phyloP scores from a whole-genome alignment of 2,797 vertebrate genomes.

The Enteromius trimaculatus region DNA sequence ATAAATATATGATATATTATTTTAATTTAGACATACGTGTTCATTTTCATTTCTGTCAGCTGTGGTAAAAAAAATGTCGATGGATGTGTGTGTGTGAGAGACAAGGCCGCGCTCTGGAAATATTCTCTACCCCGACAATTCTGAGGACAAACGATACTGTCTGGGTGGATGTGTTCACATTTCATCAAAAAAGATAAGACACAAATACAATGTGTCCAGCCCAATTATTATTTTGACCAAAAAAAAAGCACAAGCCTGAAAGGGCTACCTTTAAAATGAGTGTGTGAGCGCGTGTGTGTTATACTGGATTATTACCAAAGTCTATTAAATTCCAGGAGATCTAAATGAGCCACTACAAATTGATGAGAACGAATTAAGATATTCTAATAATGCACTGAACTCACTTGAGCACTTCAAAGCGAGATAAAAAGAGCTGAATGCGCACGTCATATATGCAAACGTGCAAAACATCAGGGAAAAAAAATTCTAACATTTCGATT shows the following conservation, averaged over 20 bases:
- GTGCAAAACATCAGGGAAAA: neutral
- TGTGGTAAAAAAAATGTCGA: neutral
- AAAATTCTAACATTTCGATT: neutral
- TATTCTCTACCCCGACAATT: neutral
- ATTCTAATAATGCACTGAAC: conserved; percentile 23
- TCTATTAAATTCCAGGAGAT: conserved; percentile 28
- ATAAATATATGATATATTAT: conserved; percentile 11
- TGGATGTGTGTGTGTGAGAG: neutral
- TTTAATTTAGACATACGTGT: neutral
- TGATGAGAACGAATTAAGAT: conserved; percentile 25
- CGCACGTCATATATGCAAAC: neutral
- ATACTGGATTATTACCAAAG: conserved; percentile 7
- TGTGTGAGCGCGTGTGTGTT: neutral
- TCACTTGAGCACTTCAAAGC: conserved; percentile 19
- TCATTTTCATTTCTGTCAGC: conserved; percentile 6
- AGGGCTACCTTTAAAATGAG: conserved; percentile 10
- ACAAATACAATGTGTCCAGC: neutral
- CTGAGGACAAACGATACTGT: neutral
- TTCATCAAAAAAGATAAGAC: too few species aligned
- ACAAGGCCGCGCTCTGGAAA: conserved; percentile 22
- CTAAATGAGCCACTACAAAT: conserved; percentile 37
- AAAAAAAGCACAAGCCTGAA: neutral
- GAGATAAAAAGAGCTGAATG: neutral
- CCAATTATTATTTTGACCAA: neutral
- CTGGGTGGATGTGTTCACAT: neutral